Base-by-base conservation (phyloP, 2,888 invertebrate genomes). In the Automeris io region DNA sequence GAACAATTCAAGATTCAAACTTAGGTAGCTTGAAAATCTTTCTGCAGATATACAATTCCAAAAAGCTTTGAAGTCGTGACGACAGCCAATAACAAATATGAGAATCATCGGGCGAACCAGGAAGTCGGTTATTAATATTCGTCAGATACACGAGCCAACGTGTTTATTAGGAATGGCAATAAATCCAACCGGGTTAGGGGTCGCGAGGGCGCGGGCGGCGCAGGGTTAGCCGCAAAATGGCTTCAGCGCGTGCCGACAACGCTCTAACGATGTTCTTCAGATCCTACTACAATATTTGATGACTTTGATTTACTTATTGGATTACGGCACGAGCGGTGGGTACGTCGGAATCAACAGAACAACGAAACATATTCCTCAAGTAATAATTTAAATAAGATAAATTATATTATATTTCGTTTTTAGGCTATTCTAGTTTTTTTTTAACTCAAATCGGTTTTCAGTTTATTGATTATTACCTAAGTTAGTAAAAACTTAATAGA, bases 101-200 rank as follows among this genome's bases (percentile, higher is more conserved):
- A 70, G 67, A 67, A 63, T 69, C 69, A 70, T 72, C 58, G 66
- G 58, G 58, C 55, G 61, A 56, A 52, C 54, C 64, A 61, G 67
- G 68, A 73, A 69, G 64, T 59, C 45, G 45, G 73, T 71, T 79
- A 81, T 81, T 79, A 81, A 82, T 82, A 79, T 81, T 80, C 78
- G 71, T 78, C 78, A 75, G 68, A 64, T 67, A 61, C 59, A 62
- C 62, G 61, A 58, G 61, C 67, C 67, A 74, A 82, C 76, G 78
- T 80, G 80, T 81, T 80, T 81, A 82, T 82, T 81, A 82, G 71
- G 49, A 58, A 60, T 55, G 62, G 67, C 70, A 68, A 73, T 79
- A 78, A 79, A 78, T 72, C 67, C 59, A 53, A 46, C 50, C 46
- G 52, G 56, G 53, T 54, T 33, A 52, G 40, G 51, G 50, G 47